Conservation (phyloP, 2,113 vertebrate species). For the Epinephelus cyanopodus region DNA sequence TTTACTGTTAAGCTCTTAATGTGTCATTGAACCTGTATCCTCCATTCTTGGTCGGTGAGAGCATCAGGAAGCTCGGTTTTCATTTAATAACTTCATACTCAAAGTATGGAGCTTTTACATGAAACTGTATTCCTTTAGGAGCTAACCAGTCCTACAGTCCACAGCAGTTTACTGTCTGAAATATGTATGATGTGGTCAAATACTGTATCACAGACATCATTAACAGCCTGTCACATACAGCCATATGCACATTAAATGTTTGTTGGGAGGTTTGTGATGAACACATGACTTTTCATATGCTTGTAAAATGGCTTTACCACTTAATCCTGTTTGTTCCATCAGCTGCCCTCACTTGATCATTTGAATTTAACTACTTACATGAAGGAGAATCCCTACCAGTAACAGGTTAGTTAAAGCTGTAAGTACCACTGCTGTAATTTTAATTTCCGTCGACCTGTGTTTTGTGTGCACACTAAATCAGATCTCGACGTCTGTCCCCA, state of each 20-base stretch:
- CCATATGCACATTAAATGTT: constrained; percentile 26
- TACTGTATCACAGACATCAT: background rate
- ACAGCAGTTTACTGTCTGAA: background rate
- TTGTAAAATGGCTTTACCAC: constrained; percentile 39
- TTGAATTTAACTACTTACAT: constrained; percentile 90
- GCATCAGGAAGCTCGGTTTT: constrained; percentile 19
- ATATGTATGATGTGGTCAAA: background rate
- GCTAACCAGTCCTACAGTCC: constrained; percentile 4
- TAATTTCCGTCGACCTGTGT: constrained; percentile 4
- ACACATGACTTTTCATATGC: constrained; percentile 8
- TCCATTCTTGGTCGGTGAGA: constrained; percentile 19
- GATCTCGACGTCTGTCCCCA: background rate
- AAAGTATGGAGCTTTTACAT: constrained; percentile 13
- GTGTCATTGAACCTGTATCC: constrained; percentile 28
- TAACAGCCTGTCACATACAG: constrained; percentile 24
- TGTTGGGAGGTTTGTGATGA: constrained; percentile 30
- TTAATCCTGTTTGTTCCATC: constrained; percentile 94
- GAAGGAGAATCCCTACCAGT: constrained; percentile 89
- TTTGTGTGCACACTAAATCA: constrained; percentile 15
- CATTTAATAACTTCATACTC: constrained; percentile 16
- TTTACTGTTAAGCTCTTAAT: background rate
- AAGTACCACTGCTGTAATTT: constrained; percentile 84
- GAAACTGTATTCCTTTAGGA: background rate
- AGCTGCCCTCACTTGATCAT: constrained; percentile 91
- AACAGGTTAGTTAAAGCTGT: constrained; percentile 96